Evolutionary conservation across 2,888 invertebrate genomes (phyloP), one percentile per base, ranked within the genome.

Genomic region (Spilosoma lubricipeda): DNA sequence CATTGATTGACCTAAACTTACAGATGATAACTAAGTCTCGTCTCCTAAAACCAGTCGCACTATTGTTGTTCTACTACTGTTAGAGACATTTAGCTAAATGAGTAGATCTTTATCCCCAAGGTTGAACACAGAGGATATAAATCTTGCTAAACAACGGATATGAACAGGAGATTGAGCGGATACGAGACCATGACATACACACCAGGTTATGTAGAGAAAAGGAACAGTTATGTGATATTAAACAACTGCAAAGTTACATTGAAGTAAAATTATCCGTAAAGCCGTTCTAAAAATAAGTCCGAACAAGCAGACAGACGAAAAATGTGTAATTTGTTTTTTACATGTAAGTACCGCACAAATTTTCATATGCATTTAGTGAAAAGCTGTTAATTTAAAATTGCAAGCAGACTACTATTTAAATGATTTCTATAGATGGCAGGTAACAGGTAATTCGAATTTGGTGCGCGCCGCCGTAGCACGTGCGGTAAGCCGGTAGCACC

Each of bases 121-220:
- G 82, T 66, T 77, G 52, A 27, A 36, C 59, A 52, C 67, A 73
- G 77, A 84, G 84, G 84, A 85, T 80, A 73, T 77, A 45, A 75
- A 71, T 80, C 77, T 83, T 82, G 71, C 63, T 64, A 77, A 75
- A 81, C 76, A 77, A 74, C 85, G 83, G 78, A 85, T 76, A 81
- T 68, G 67, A 48, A 45, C 70, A 81, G 84, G 85, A 85, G 84
- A 84, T 84, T 76, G 78, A 85, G 73, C 76, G 85, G 85, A 80
- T 80, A 81, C 71, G 63, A 63, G 84, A 70, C 82, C 82, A 48
- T 83, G 83, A 80, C 83, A 83, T 77, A 80, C 75, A 71, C 68
- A 39, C 83, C 78, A 83, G 80, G 84, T 81, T 83, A 71, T 70
- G 69, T 73, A 77, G 75, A 81, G 81, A 82, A 84, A 80, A 82